phyloP scores from a whole-genome alignment of 2,113 vertebrate genomes.

The Ceyx melanurus region DNA sequence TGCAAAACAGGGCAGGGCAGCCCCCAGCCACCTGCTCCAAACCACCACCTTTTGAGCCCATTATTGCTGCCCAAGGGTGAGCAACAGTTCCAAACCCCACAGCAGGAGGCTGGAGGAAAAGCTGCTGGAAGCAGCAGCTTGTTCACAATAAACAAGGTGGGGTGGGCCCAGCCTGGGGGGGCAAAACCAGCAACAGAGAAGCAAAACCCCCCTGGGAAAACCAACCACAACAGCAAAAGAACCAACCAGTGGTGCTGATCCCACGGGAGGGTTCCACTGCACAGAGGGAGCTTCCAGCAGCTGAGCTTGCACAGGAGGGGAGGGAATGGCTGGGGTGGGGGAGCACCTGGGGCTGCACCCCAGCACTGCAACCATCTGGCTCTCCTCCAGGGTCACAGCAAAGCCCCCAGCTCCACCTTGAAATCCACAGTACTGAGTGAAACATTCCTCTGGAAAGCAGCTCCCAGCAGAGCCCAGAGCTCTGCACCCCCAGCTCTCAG shows the following conservation, averaged over 20 bases:
- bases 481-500: neutral
- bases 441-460: neutral
- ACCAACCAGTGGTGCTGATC: fast-evolving
- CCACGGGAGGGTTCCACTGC: neutral
- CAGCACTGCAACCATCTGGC: neutral
- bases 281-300: fast-evolving
- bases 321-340: neutral
- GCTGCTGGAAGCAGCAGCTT: fast-evolving
- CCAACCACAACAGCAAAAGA: neutral
- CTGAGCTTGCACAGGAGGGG: neutral
- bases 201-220: neutral
- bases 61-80: neutral
- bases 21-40: neutral
- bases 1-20: neutral
- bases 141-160: neutral
- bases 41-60: fast-evolving
- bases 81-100: neutral
- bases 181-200: neutral
- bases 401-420: neutral
- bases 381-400: neutral
- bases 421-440: neutral
- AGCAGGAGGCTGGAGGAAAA: fast-evolving
- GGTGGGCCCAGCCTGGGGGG: neutral
- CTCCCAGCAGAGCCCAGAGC: neutral
- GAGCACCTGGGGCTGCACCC: neutral